Evolutionary conservation across 2,113 vertebrate species (phyloP).

Genomic region (Columbina picui): DNA sequence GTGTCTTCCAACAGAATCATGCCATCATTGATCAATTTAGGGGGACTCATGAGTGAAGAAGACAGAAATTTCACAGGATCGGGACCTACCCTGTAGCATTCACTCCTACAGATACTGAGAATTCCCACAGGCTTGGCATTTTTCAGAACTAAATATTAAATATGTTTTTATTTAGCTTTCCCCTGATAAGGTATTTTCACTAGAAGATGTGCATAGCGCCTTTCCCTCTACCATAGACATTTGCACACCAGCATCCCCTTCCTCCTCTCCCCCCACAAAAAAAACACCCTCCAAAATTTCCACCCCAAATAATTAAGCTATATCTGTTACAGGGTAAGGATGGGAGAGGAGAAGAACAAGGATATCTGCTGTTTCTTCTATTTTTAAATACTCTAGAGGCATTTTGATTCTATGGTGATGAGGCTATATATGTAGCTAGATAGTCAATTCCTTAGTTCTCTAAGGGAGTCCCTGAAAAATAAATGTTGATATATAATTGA

Average conservation of each 20-base stretch:
- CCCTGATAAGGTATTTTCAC: background rate
- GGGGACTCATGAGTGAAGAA: background rate
- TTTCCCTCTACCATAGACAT: background rate
- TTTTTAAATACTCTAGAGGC: slow-evolving; percentile 5
- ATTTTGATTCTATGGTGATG: slow-evolving; percentile 24
- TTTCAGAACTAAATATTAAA: slow-evolving; percentile 20
- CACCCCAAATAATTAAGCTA: background rate
- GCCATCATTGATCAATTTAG: background rate
- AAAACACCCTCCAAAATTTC: background rate
- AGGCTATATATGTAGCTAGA: background rate
- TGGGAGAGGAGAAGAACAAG: background rate
- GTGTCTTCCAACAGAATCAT: background rate
- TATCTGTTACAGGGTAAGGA: background rate
- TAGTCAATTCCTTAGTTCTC: slow-evolving; percentile 41
- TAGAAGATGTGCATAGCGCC: background rate
- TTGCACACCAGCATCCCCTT: background rate
- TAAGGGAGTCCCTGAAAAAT: slow-evolving; percentile 34
- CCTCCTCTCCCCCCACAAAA: rapidly evolving
- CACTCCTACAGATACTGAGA: slow-evolving; percentile 35
- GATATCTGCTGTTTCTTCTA: background rate
- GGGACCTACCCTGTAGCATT: slow-evolving; percentile 15
- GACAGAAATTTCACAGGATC: slow-evolving; percentile 9
- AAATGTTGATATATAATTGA: slow-evolving; percentile 69
- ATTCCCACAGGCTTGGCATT: background rate
- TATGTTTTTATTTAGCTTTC: slow-evolving; percentile 3